Evolutionary conservation across 2,888 invertebrate genomes (phyloP).

Genomic region (Phyllotreta cruciferae): DNA sequence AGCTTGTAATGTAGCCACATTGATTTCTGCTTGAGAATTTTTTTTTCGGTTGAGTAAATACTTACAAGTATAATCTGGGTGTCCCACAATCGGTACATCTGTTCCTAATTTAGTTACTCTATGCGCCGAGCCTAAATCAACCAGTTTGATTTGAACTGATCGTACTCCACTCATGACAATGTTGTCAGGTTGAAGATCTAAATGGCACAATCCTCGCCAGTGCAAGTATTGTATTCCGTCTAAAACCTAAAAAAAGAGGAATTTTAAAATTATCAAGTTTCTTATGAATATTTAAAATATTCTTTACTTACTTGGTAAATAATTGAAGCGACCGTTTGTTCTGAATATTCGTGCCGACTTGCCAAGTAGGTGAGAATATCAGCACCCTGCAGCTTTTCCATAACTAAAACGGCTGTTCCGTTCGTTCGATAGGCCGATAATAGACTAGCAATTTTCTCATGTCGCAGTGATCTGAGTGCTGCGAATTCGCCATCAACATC

Average conservation of each 20-base stretch:
- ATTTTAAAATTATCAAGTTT: background rate
- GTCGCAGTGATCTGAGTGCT: slow-evolving; percentile 79
- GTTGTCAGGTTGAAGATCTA: slow-evolving; percentile 94
- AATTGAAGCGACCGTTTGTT: slow-evolving; percentile 89
- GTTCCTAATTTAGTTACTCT: slow-evolving; percentile 81
- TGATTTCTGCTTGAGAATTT: background rate
- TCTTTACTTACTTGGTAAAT: slow-evolving; percentile 77
- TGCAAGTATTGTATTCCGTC: slow-evolving; percentile 94
- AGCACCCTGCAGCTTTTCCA: slow-evolving; percentile 89
- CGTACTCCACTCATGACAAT: slow-evolving; percentile 89
- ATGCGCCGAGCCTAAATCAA: slow-evolving; percentile 90
- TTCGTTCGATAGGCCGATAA: slow-evolving; percentile 75
- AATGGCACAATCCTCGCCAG: slow-evolving; percentile 88
- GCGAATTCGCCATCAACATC: slow-evolving; percentile 83
- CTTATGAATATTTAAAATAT: background rate
- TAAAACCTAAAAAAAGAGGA: slow-evolving; percentile 65
- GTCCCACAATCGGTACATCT: slow-evolving; percentile 72
- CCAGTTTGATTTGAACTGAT: slow-evolving; percentile 85
- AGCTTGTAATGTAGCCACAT: background rate
- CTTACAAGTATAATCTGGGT: slow-evolving; percentile 77
- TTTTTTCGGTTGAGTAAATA: no score
- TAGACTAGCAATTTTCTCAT: slow-evolving; percentile 84
- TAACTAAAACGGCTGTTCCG: slow-evolving; percentile 75
- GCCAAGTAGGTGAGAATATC: slow-evolving; percentile 90
- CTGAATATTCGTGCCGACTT: slow-evolving; percentile 88